Conservation (phyloP, 1,140 invertebrate species). For the Drosophila persimilis region DNA sequence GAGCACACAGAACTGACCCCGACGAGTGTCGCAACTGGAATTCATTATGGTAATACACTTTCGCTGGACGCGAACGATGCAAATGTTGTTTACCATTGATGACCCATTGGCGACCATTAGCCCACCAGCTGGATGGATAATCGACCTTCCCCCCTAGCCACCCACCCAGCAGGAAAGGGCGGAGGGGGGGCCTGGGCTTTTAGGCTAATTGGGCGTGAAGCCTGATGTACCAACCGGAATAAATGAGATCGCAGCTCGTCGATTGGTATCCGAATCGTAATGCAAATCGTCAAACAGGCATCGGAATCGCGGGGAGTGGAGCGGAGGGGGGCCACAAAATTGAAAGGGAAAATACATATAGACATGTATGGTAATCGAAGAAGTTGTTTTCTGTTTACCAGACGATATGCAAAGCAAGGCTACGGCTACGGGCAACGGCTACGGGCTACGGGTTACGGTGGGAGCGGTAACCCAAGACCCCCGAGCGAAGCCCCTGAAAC, state of each 20-base stretch:
- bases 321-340: neutral
- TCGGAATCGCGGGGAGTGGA: too few species aligned
- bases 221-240: slow-evolving; percentile 31
- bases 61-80: slow-evolving; percentile 10
- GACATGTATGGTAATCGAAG: slow-evolving; percentile 21
- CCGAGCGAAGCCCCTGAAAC: too few species aligned
- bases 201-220: slow-evolving; percentile 72
- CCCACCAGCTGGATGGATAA: slow-evolving; percentile 14
- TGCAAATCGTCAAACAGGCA: slow-evolving; percentile 11
- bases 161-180: neutral
- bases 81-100: slow-evolving; percentile 42
- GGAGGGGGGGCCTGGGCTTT: slow-evolving; percentile 45
- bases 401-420: slow-evolving; percentile 22
- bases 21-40: slow-evolving; percentile 33
- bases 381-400: slow-evolving; percentile 8
- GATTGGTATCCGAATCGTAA: slow-evolving; percentile 34
- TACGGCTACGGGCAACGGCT: neutral
- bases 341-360: slow-evolving; percentile 7
- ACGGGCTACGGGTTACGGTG: too few species aligned
- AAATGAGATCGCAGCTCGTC: slow-evolving; percentile 20
- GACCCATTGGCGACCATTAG: slow-evolving; percentile 32
- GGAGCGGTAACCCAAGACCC: slow-evolving; percentile 2
- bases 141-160: slow-evolving; percentile 21
- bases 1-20: slow-evolving; percentile 22
- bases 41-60: slow-evolving; percentile 76